Evolutionary conservation across 2,797 vertebrate genomes (phyloP).

Genomic region (Meriones psammophilus): DNA sequence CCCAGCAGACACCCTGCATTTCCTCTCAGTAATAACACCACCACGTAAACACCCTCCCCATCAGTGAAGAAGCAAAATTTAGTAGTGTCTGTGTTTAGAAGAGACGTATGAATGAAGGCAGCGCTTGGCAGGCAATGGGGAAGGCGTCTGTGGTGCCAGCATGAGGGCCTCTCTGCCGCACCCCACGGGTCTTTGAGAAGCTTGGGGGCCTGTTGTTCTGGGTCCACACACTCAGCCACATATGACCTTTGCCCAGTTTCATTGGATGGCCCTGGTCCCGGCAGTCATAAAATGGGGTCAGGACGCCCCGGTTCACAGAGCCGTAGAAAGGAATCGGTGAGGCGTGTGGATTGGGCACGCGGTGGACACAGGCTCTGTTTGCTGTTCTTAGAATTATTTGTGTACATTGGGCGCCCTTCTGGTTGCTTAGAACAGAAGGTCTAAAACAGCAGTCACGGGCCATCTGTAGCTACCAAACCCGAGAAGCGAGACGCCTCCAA

Average conservation of each 20-base stretch:
- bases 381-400: background rate
- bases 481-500: background rate
- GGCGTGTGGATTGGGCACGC: too few relatives aligned
- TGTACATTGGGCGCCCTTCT: background rate
- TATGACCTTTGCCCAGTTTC: background rate
- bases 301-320: background rate
- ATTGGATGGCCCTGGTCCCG: background rate
- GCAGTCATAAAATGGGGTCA: accelerated
- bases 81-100: background rate
- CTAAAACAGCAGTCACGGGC: background rate
- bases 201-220: background rate
- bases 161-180: background rate
- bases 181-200: background rate
- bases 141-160: accelerated
- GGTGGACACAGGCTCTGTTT: too few relatives aligned
- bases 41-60: background rate
- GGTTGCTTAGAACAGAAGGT: background rate
- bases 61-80: background rate
- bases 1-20: background rate
- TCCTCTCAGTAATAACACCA: background rate
- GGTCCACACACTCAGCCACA: background rate
- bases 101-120: background rate
- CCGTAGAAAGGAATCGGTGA: background rate
- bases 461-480: background rate
- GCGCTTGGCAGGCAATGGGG: background rate